Conservation (phyloP, 2,113 vertebrate genomes). For the Saguinus imperator region DNA sequence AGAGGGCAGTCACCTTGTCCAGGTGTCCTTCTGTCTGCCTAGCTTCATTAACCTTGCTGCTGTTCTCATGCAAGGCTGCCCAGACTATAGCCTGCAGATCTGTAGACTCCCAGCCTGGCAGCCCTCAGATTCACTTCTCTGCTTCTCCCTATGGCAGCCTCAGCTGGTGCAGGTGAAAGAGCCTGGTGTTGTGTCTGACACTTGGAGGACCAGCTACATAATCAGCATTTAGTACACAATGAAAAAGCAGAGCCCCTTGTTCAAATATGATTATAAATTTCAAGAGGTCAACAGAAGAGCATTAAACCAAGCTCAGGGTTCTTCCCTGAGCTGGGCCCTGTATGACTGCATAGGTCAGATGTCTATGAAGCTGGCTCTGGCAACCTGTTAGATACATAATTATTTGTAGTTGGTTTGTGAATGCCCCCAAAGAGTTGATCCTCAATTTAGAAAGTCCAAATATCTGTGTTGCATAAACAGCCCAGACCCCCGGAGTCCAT, state of each 20-base stretch:
- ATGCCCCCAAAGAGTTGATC: not conserved
- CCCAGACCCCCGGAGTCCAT: not conserved
- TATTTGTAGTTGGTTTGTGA: not conserved
- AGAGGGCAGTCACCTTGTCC: not conserved
- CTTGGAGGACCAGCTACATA: not conserved
- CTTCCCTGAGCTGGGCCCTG: not conserved
- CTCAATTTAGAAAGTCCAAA: not conserved
- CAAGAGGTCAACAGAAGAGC: not conserved
- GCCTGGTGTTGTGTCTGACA: not conserved
- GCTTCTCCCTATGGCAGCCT: not conserved
- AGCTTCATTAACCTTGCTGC: not conserved
- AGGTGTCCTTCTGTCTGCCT: not conserved
- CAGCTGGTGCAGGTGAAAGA: not conserved
- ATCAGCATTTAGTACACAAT: not conserved
- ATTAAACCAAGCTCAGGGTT: not conserved
- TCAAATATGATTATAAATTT: not conserved
- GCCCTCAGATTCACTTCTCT: not conserved
- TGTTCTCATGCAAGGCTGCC: not conserved
- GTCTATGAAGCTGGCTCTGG: not conserved
- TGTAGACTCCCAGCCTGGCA: not conserved
- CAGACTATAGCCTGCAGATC: not conserved
- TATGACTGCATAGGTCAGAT: not conserved
- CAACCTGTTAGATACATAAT: not conserved
- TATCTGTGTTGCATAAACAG: not conserved
- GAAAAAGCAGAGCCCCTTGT: not conserved